Evolutionary conservation across 2,797 vertebrate species (phyloP).

Genomic region (Spondyliosoma cantharus): DNA sequence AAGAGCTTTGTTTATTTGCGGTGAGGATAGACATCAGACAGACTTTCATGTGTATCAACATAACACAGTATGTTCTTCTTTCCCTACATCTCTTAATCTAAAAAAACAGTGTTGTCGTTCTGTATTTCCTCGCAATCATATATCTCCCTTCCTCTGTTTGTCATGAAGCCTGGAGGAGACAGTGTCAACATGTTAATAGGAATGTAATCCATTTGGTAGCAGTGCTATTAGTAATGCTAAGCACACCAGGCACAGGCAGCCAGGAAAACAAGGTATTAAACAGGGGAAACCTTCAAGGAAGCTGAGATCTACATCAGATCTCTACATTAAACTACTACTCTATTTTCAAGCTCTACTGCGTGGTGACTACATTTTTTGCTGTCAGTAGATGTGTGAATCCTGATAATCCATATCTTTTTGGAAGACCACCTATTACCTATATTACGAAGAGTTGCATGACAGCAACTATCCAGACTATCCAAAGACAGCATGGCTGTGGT

Average conservation of each 20-base stretch:
- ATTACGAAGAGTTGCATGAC: neutral
- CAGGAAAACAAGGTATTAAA: slow-evolving; percentile 40
- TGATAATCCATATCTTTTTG: slow-evolving; percentile 8
- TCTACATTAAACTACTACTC: neutral
- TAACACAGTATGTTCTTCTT: neutral
- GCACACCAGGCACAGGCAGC: slow-evolving; percentile 47
- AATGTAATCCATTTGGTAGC: slow-evolving; percentile 56
- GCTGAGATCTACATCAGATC: slow-evolving; percentile 7
- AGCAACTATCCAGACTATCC: neutral
- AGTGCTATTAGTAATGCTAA: slow-evolving; percentile 52
- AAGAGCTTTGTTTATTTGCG: slow-evolving; percentile 25
- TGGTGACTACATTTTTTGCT: neutral
- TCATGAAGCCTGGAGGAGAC: slow-evolving; percentile 29
- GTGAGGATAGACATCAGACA: slow-evolving; percentile 17
- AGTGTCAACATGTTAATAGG: slow-evolving; percentile 55
- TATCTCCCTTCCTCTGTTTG: slow-evolving; percentile 36
- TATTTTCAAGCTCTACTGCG: neutral
- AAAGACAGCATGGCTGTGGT: neutral
- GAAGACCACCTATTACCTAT: neutral
- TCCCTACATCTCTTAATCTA: neutral
- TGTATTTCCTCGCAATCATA: neutral
- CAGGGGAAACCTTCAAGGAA: slow-evolving; percentile 31
- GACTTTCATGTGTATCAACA: slow-evolving; percentile 15
- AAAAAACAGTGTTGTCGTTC: neutral
- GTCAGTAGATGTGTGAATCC: neutral